phyloP scores from a whole-genome alignment of 2,113 vertebrate species.

The Cervus canadensis region DNA sequence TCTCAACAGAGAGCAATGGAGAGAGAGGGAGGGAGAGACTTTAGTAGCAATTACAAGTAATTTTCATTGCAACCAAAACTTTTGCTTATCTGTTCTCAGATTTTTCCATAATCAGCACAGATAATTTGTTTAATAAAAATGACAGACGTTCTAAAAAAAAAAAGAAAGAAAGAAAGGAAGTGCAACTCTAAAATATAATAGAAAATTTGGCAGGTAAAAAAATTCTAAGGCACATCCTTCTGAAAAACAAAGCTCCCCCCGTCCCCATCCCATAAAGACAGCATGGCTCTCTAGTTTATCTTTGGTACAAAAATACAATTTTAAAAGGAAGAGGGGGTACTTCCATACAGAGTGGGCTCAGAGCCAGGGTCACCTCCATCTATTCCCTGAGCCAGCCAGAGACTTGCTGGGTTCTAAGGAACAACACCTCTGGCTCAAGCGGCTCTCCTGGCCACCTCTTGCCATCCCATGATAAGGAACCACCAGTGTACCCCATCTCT shows the following conservation, averaged over 20 bases:
- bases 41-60: background rate
- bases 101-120: background rate
- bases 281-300: background rate
- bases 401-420: background rate
- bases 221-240: background rate
- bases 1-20: background rate
- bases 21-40: background rate
- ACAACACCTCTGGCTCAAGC: too few species aligned
- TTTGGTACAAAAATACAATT: background rate
- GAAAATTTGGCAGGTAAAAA: background rate
- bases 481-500: too few species aligned
- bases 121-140: background rate
- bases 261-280: background rate
- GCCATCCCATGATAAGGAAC: background rate
- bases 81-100: background rate
- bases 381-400: background rate
- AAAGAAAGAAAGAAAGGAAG: background rate
- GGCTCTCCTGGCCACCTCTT: background rate
- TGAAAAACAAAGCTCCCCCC: background rate
- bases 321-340: background rate
- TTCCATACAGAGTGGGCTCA: background rate
- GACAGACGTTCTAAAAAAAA: background rate
- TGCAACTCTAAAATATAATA: background rate
- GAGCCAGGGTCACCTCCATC: background rate
- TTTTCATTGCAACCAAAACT: background rate